A percentile compares a stretch with the other conserved stretches of the same genome.
These are phyloP conservation scores for Mormyrus proboscirostris DNA, from an alignment of 2,797 vertebrate genomes.

Conservation along the genomic window DNA sequence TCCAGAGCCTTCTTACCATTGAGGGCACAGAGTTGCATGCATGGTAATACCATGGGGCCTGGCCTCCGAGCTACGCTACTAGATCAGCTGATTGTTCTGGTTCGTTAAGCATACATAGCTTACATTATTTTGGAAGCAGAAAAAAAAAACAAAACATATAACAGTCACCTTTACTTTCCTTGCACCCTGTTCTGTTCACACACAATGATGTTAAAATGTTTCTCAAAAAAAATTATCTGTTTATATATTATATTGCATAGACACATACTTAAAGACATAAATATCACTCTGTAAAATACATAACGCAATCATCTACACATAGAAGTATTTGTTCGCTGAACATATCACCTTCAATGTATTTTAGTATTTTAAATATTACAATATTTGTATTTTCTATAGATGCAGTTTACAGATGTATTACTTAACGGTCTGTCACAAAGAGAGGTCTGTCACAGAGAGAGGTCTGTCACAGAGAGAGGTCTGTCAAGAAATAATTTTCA, in stretches of 20 bases:
- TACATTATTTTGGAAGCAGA: neutral
- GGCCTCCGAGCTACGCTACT: neutral
- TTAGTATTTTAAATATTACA: neutral
- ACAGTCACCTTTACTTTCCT: neutral
- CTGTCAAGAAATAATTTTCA: neutral
- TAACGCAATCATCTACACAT: neutral
- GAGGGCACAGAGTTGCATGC: conserved; percentile 1
- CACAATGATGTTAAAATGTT: neutral
- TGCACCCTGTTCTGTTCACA: neutral
- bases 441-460: neutral
- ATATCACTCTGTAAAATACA: neutral
- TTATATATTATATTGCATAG: neutral
- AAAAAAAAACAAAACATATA: neutral
- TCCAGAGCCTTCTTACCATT: neutral
- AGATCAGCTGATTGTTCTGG: neutral
- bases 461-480: neutral
- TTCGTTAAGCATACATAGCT: neutral
- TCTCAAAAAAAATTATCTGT: neutral
- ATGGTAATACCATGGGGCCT: neutral
- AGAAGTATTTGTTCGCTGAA: neutral
- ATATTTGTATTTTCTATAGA: neutral
- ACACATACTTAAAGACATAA: neutral
- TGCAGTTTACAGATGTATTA: neutral
- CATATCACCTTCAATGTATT: neutral
- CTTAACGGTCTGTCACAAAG: neutral